Evolutionary conservation across 2,888 invertebrate genomes (phyloP).

Genomic region (Lysandra bellargus): DNA sequence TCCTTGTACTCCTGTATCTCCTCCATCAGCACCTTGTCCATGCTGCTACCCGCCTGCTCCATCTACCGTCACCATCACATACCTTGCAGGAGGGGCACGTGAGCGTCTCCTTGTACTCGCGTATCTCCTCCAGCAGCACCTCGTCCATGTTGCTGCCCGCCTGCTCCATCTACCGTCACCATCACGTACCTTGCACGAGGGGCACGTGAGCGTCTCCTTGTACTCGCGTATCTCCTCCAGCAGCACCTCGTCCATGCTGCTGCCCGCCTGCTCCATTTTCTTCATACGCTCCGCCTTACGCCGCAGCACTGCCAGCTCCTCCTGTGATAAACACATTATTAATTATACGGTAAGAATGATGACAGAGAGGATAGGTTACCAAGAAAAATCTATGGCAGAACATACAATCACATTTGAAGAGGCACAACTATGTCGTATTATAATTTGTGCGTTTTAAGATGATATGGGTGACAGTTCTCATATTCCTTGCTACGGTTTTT

Average conservation of each 20-base stretch:
- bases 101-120: constrained; percentile 91
- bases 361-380: too few species aligned
- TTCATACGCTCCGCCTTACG: too few species aligned
- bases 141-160: constrained; percentile 98
- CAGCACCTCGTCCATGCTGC: constrained; percentile 97
- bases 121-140: constrained; percentile 97
- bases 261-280: constrained; percentile 91
- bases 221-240: constrained; percentile 98
- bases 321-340: too few species aligned
- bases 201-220: constrained; percentile 80
- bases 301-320: too few species aligned
- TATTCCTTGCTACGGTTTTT: too few species aligned
- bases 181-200: too few species aligned
- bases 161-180: constrained; percentile 87
- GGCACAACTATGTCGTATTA: too few species aligned
- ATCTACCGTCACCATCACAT: constrained; percentile 76
- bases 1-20: constrained; percentile 98
- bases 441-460: too few species aligned
- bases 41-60: constrained; percentile 95
- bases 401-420: too few species aligned
- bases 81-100: too few species aligned
- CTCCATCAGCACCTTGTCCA: constrained; percentile 98
- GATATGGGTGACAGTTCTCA: too few species aligned
- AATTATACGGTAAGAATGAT: neutral
- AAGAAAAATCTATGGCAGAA: too few species aligned